Conservation (phyloP, 1,140 invertebrate species). For the Dryas iulia region DNA sequence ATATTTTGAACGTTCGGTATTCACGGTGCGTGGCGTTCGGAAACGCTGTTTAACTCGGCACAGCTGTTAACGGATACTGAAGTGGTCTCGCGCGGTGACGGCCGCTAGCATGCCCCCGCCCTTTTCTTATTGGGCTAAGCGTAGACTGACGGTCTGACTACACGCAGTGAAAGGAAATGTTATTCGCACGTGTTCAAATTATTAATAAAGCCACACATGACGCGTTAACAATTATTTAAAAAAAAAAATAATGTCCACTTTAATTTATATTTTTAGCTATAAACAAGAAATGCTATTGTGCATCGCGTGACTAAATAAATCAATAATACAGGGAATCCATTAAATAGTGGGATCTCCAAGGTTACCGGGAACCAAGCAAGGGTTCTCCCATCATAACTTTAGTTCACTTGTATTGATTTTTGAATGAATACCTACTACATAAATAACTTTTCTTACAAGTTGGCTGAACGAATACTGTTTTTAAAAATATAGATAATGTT, state of each 20-base stretch:
- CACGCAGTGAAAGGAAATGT: constrained; percentile 26
- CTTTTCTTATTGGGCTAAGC: constrained; percentile 26
- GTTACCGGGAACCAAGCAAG: constrained; percentile 51
- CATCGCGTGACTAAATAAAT: constrained; percentile 41
- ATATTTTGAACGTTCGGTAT: constrained; percentile 32
- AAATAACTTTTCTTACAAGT: neutral
- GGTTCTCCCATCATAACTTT: neutral
- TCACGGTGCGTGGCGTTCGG: constrained; percentile 36
- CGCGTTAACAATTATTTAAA: neutral
- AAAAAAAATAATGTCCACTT: too few relatives aligned
- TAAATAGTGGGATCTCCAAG: constrained; percentile 49
- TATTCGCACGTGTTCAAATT: constrained; percentile 15
- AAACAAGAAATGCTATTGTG: neutral
- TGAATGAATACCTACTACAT: neutral
- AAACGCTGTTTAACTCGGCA: constrained; percentile 44
- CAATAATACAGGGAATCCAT: constrained; percentile 40
- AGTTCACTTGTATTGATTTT: neutral
- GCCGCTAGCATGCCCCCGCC: constrained; percentile 38
- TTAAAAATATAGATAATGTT: neutral
- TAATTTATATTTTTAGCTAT: too few relatives aligned
- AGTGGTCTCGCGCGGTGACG: constrained; percentile 25
- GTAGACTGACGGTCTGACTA: constrained; percentile 12
- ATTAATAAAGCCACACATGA: constrained; percentile 17
- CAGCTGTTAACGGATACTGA: constrained; percentile 46
- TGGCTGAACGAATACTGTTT: neutral